These are phyloP conservation scores for Galerucella pusilla DNA, from an alignment of 2,888 invertebrate genomes.

Conservation along the genomic window DNA sequence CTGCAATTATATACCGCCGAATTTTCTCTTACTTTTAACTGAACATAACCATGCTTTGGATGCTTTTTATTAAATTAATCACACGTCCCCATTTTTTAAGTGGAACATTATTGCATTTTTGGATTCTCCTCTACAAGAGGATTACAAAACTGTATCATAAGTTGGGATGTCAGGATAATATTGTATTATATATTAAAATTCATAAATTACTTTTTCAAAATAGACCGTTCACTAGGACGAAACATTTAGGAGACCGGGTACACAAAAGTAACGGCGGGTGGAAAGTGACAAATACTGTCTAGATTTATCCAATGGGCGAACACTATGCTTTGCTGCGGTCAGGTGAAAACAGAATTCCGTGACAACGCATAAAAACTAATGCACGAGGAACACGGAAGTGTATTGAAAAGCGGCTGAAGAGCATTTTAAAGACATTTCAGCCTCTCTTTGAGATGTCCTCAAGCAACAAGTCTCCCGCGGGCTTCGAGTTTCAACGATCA, in stretches of 20 bases:
- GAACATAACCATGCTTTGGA: too few relatives aligned
- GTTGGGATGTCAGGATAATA: too few relatives aligned
- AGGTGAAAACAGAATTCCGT: background rate
- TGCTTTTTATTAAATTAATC: too few relatives aligned
- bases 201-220: too few relatives aligned
- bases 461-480: constrained; percentile 2
- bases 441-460: background rate
- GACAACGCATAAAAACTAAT: background rate
- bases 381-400: background rate
- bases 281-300: background rate
- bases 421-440: background rate
- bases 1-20: background rate
- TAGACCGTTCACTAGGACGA: too few relatives aligned
- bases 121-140: too few relatives aligned
- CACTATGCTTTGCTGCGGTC: background rate
- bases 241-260: background rate
- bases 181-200: too few relatives aligned
- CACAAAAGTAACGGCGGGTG: background rate
- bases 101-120: too few relatives aligned
- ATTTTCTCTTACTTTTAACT: too few relatives aligned
- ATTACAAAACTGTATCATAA: too few relatives aligned
- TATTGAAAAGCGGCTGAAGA: background rate
- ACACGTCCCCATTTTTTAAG: too few relatives aligned
- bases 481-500: constrained; percentile 2
- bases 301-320: background rate